These are phyloP conservation scores for Sarcophaga caerulescens DNA, from an alignment of 2,888 invertebrate species.

Conservation along the genomic window DNA sequence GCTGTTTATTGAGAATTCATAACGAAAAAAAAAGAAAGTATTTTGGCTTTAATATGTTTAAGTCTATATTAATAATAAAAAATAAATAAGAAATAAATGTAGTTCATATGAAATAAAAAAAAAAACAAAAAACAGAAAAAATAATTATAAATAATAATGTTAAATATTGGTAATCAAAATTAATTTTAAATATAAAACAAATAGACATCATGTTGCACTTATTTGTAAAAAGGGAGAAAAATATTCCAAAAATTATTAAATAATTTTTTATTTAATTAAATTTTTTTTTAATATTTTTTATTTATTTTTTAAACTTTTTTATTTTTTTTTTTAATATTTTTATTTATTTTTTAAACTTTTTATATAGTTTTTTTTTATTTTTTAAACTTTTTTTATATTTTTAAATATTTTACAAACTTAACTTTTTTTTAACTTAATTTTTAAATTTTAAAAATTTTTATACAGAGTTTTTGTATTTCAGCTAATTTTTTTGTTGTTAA, in stretches of 20 bases:
- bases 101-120: slow-evolving; percentile 13
- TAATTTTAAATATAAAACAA: slow-evolving; percentile 33
- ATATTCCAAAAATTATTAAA: neutral
- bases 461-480: too few relatives aligned
- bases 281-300: neutral
- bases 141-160: slow-evolving; percentile 17
- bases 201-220: neutral
- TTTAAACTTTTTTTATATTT: too few relatives aligned
- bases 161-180: slow-evolving; percentile 51
- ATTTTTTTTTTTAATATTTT: neutral
- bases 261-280: too few relatives aligned
- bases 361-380: too few relatives aligned
- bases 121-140: neutral
- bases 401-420: too few relatives aligned
- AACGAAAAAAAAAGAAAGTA: neutral
- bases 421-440: neutral
- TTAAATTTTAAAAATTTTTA: too few relatives aligned
- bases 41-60: slow-evolving; percentile 43
- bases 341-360: too few relatives aligned
- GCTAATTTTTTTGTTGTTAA: too few relatives aligned
- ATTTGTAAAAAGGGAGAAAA: neutral
- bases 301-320: neutral
- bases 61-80: neutral
- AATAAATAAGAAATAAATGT: slow-evolving; percentile 10
- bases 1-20: neutral